These are phyloP conservation scores for Bemisia tabaci DNA, from an alignment of 1,140 invertebrate species.

Conservation along the genomic window DNA sequence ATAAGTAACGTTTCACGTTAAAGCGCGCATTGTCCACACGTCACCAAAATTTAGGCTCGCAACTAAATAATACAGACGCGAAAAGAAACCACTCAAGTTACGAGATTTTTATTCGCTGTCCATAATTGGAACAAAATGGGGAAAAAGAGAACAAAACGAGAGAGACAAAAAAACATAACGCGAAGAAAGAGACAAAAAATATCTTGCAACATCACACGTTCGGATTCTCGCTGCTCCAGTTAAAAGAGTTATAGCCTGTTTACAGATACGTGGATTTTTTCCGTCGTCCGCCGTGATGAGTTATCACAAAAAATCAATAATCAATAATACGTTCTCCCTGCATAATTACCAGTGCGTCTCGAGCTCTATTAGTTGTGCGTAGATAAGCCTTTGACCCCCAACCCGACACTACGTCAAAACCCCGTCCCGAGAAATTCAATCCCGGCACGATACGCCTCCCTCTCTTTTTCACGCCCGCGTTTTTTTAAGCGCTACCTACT, in stretches of 20 bases:
- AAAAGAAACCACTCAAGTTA: background rate
- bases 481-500: no score
- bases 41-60: background rate
- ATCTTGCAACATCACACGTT: background rate
- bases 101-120: background rate
- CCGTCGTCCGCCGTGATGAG: no score
- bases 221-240: background rate
- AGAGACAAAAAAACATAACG: background rate
- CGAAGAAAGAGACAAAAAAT: background rate
- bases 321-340: no score
- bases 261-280: background rate
- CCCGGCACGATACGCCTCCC: no score
- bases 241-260: background rate
- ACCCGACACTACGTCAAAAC: no score
- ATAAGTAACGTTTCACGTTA: no score
- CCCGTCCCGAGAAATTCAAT: no score
- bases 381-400: no score
- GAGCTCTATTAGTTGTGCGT: no score
- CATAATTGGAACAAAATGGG: background rate
- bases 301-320: no score
- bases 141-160: background rate
- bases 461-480: no score
- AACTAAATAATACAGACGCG: background rate
- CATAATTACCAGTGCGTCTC: no score
- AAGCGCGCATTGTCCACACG: background rate